Evolutionary conservation across 2,797 vertebrate species (phyloP).

Genomic region (Anguilla pacifica): DNA sequence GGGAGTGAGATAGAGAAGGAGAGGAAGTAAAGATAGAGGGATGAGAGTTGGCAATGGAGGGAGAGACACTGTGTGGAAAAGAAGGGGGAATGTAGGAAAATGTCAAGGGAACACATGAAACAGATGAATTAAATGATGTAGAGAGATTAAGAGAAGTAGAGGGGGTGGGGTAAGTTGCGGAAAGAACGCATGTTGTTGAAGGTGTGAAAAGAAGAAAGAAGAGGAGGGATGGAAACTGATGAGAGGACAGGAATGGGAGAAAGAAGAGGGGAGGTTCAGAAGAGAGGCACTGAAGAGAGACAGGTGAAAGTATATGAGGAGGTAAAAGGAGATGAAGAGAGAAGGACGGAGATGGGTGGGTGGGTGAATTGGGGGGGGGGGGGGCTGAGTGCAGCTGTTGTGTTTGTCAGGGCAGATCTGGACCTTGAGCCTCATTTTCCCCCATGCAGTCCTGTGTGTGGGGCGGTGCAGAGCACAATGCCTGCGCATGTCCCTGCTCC

Average conservation of each 20-base stretch:
- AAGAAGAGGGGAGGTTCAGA: constrained; percentile 3
- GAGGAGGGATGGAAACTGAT: constrained; percentile 13
- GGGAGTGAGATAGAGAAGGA: neutral
- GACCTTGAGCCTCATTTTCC: neutral
- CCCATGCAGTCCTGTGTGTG: neutral
- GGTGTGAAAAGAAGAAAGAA: neutral
- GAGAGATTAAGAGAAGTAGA: neutral
- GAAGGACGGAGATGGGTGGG: neutral
- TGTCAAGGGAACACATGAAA: neutral
- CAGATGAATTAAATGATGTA: neutral
- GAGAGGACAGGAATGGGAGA: neutral
- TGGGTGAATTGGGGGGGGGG: neutral
- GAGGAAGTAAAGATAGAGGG: neutral
- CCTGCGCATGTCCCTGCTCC: neutral
- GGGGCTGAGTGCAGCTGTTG: constrained; percentile 24
- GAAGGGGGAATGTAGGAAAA: neutral
- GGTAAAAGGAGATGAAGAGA: neutral
- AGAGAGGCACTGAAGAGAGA: neutral
- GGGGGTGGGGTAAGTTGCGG: no score
- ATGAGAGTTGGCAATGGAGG: constrained; percentile 7
- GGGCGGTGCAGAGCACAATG: neutral
- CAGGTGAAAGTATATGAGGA: neutral
- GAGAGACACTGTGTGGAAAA: neutral
- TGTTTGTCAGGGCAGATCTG: constrained; percentile 28
- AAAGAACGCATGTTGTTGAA: neutral